Conservation (phyloP, 2,113 vertebrate genomes). For the Cairina moschata region DNA sequence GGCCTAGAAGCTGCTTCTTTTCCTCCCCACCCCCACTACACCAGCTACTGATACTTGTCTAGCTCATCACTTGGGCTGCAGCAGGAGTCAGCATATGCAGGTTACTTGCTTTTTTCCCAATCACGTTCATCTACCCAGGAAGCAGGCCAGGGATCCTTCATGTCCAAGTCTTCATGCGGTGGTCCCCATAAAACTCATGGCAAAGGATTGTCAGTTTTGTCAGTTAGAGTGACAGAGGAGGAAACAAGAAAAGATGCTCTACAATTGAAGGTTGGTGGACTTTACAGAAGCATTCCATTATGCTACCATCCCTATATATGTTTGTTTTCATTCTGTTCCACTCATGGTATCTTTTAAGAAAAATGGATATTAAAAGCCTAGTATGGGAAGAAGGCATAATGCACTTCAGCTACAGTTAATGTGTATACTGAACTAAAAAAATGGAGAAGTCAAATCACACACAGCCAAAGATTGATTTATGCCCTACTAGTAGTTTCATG, state of each 20-base stretch:
- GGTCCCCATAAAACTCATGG: neutral
- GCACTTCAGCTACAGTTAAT: neutral
- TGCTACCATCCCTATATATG: neutral
- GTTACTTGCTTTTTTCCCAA: neutral
- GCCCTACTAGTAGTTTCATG: neutral
- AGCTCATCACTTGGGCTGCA: neutral
- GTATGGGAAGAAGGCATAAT: neutral
- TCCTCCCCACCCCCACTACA: neutral
- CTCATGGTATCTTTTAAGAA: neutral
- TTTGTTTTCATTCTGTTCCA: neutral
- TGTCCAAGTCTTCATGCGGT: neutral
- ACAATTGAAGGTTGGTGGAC: neutral
- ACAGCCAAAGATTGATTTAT: neutral
- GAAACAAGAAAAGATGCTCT: neutral
- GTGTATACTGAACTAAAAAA: neutral
- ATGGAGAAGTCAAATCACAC: neutral
- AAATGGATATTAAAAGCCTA: neutral
- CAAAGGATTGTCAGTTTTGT: neutral
- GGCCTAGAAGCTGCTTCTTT: neutral
- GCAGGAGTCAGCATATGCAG: neutral
- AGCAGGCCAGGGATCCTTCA: neutral
- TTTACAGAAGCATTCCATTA: neutral
- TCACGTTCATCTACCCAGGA: neutral
- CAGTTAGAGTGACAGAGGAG: neutral
- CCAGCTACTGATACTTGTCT: neutral